Evolutionary conservation across 2,888 invertebrate species (phyloP), one percentile per base, ranked within the genome.

Genomic region (Fissipunctia ypsillon): DNA sequence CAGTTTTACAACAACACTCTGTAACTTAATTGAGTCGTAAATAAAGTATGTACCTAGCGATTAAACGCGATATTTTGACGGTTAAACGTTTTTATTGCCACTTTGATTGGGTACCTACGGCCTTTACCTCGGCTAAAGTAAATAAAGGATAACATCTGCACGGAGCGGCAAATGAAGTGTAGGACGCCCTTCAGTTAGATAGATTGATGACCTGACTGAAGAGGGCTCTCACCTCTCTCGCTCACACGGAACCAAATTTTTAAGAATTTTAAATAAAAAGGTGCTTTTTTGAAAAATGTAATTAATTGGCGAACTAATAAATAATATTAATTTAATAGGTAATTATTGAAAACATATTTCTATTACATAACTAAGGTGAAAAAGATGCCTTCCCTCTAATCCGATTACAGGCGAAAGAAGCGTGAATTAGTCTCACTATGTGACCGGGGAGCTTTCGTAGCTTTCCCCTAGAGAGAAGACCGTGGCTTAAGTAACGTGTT

Each of bases 371-470:
- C 35, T 35, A 59, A 54, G 16, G n/a, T 50, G 41, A 38, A 61
- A 52, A 77, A 54, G 52, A 16, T 50, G 43, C 52, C 45, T 50
- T 50, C 22, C 50, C 66, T 35, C 16, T 69, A 60, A 81, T 73
- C 78, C 48, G 57, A 72, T 80, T 69, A 63, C 38, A 41, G 12
- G n/a, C 31, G 28, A 52, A 69, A 64, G 76, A 70, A 69, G 35
- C 66, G 22, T 48, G 78, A 78, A 81, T 78, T 70, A 81, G 82
- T 81, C 73, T 48, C 67, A 73, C 66, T 57, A 54, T 38, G 66
- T 63, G 35, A 67, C 64, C 59, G 54, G 69, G 28, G 59, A 82
- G 81, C 75, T 73, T 78, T 86, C 84, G 83, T 81, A 74, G 66
- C 72, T 73, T 69, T 70, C 69, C 86, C 73, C 74, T 14, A 45